These are phyloP conservation scores for Carduelis carduelis DNA, from an alignment of 2,797 vertebrate species.

Conservation along the genomic window DNA sequence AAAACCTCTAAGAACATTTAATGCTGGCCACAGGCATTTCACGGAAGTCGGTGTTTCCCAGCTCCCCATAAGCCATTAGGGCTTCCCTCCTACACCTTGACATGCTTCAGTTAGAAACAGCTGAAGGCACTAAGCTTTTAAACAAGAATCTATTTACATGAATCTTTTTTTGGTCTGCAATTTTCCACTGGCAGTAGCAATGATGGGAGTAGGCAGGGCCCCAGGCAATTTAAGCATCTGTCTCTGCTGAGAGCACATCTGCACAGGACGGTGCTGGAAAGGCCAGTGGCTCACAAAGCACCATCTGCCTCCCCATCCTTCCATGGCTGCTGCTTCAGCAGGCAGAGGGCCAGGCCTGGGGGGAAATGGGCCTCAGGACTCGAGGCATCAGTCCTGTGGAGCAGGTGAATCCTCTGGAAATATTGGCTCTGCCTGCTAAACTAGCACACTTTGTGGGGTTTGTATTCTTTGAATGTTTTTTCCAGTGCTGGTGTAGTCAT, in stretches of 20 bases:
- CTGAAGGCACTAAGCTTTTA: conserved; percentile 5
- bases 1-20: conserved; percentile 34
- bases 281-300: background rate
- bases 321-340: fast-evolving
- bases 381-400: background rate
- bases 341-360: background rate
- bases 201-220: background rate
- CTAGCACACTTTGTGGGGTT: background rate
- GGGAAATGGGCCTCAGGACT: background rate
- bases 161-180: background rate
- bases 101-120: conserved; percentile 8
- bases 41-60: background rate
- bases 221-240: background rate
- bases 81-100: conserved; percentile 51
- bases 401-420: background rate
- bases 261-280: background rate
- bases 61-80: background rate
- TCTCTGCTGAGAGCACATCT: background rate
- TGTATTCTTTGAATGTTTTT: background rate
- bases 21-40: conserved; percentile 45
- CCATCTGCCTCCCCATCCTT: background rate
- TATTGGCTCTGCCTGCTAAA: background rate
- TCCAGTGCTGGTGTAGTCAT: background rate
- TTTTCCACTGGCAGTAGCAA: background rate
- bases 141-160: background rate